Evolutionary conservation across 1,140 invertebrate genomes (phyloP).

Genomic region (Drosophila littoralis): DNA sequence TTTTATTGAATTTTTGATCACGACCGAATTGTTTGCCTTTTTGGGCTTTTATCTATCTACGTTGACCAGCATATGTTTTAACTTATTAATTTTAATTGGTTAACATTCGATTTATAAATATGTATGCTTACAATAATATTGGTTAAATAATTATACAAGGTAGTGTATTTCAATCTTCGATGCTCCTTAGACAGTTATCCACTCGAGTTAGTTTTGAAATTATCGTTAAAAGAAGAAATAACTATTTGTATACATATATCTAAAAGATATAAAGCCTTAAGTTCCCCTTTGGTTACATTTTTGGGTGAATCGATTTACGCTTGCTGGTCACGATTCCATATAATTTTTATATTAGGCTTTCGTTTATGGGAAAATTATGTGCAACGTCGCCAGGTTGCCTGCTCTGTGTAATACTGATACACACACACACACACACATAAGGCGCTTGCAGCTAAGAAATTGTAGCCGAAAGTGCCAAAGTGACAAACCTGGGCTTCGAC

Average conservation of each 20-base stretch:
- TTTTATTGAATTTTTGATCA: not conserved
- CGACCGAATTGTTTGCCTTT: no score
- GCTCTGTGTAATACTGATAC: slow-evolving; percentile 8
- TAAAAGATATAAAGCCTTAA: not conserved
- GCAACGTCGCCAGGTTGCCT: slow-evolving; percentile 46
- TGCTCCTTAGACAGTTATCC: no score
- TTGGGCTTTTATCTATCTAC: no score
- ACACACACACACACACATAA: slow-evolving; percentile 3
- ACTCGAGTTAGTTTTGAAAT: not conserved
- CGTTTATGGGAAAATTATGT: slow-evolving; percentile 82
- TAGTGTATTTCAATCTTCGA: not conserved
- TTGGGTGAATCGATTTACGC: slow-evolving; percentile 44
- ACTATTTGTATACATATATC: slow-evolving; percentile 11
- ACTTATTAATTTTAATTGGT: no score
- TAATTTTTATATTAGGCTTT: slow-evolving; percentile 81
- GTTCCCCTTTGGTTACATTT: slow-evolving; percentile 16
- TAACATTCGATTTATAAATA: no score
- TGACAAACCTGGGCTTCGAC: slow-evolving; percentile 41
- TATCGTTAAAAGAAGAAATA: not conserved
- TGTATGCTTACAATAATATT: no score
- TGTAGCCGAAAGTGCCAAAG: slow-evolving; percentile 39
- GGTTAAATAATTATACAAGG: no score
- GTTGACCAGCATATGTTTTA: no score
- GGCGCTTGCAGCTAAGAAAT: slow-evolving; percentile 19
- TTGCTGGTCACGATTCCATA: slow-evolving; percentile 73